phyloP scores from a whole-genome alignment of 2,888 invertebrate species.

The Cylindroiulus punctatus region DNA sequence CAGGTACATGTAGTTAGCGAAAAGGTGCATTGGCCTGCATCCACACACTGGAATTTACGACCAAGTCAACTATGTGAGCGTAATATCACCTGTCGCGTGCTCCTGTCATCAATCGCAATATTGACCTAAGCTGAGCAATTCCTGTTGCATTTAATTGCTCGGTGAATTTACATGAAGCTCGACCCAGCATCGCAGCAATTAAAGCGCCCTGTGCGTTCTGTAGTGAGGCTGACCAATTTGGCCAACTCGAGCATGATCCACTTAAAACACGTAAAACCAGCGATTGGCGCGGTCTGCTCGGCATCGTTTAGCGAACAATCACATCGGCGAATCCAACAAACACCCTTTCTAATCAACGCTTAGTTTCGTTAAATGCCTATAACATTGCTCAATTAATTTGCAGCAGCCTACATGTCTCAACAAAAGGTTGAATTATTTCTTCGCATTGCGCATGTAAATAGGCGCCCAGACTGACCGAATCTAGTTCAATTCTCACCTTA shows the following conservation, averaged over 20 bases:
- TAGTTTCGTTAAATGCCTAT: neutral
- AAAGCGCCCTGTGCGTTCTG: too few species aligned
- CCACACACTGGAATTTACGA: constrained; percentile 8
- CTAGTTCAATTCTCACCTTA: constrained; percentile 17
- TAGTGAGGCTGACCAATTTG: neutral
- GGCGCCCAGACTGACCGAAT: neutral
- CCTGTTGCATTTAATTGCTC: too few species aligned
- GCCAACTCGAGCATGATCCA: neutral
- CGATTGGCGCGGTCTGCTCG: too few species aligned
- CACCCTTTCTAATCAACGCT: neutral
- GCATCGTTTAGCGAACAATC: too few species aligned
- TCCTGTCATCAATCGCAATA: too few species aligned
- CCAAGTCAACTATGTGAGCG: neutral
- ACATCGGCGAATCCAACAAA: neutral
- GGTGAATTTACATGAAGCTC: neutral
- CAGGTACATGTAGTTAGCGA: neutral
- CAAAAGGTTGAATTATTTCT: constrained; percentile 9
- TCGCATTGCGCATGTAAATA: neutral
- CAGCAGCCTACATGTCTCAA: constrained; percentile 11
- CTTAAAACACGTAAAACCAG: neutral
- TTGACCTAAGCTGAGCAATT: too few species aligned
- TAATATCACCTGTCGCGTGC: too few species aligned
- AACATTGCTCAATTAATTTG: constrained; percentile 32
- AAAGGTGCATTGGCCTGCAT: constrained; percentile 9
- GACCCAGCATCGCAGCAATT: neutral